phyloP scores from a whole-genome alignment of 2,113 vertebrate genomes.

The Phalacrocorax brasilianus region DNA sequence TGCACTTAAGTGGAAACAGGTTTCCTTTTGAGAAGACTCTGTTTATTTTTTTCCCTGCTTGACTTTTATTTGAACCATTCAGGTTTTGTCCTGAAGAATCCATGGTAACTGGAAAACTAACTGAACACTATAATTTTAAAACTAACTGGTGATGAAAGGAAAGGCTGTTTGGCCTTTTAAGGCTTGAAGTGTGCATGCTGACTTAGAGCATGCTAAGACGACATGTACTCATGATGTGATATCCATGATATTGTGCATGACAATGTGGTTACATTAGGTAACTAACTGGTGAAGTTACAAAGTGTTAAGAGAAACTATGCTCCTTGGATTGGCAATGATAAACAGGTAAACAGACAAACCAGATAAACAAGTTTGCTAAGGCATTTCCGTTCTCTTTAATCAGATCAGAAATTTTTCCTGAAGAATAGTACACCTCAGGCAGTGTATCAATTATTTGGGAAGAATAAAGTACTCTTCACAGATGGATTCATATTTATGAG shows the following conservation, averaged over 20 bases:
- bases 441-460: neutral
- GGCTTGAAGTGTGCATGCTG: neutral
- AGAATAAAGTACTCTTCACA: neutral
- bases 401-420: neutral
- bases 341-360: constrained; percentile 18
- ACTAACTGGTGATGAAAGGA: neutral
- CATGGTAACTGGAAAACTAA: neutral
- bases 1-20: constrained; percentile 10
- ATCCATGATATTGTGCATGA: neutral
- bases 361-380: neutral
- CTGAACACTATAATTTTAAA: neutral
- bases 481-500: neutral
- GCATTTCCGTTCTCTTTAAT: neutral
- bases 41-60: neutral
- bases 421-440: constrained; percentile 6
- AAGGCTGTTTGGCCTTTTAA: neutral
- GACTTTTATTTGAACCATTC: neutral
- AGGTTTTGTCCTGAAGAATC: neutral
- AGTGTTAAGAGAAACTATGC: neutral
- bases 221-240: neutral
- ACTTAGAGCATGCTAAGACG: neutral
- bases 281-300: neutral
- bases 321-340: neutral
- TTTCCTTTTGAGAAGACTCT: neutral
- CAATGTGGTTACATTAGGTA: neutral